phyloP scores from a whole-genome alignment of 2,797 vertebrate genomes.

The Neosilurus mollespiculum region DNA sequence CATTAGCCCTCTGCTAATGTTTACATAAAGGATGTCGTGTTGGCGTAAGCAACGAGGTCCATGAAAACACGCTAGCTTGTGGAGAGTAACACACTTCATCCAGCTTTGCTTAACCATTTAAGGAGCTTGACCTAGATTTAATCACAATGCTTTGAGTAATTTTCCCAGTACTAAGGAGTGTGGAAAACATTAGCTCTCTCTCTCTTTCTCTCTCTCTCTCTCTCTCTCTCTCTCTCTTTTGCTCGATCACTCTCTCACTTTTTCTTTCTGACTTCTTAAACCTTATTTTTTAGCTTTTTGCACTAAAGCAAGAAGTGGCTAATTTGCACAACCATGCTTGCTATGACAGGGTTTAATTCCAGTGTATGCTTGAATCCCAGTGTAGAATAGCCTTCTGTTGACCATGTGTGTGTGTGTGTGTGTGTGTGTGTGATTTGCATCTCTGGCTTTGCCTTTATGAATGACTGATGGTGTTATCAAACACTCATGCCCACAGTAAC shows the following conservation, averaged over 20 bases:
- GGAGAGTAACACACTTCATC: constrained; percentile 37
- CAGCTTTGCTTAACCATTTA: constrained; percentile 51
- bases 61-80: constrained; percentile 46
- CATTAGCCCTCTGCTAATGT: constrained; percentile 48
- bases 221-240: neutral
- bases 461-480: constrained; percentile 56
- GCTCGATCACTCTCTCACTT: neutral
- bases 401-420: neutral
- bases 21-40: constrained; percentile 55
- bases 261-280: constrained; percentile 28
- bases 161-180: constrained; percentile 40
- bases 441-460: constrained; percentile 52
- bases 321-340: neutral
- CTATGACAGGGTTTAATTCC: neutral
- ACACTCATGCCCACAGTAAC: constrained; percentile 53
- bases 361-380: constrained; percentile 17
- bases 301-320: constrained; percentile 1
- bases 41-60: constrained; percentile 41
- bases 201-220: neutral
- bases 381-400: constrained; percentile 18
- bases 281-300: constrained; percentile 8
- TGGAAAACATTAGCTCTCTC: constrained; percentile 15
- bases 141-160: constrained; percentile 42
- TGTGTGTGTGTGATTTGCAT: constrained; percentile 20
- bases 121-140: constrained; percentile 53